Evolutionary conservation across 92 coral and sea anemone species (phyloP).

Genomic region (Actinernus sp.): DNA sequence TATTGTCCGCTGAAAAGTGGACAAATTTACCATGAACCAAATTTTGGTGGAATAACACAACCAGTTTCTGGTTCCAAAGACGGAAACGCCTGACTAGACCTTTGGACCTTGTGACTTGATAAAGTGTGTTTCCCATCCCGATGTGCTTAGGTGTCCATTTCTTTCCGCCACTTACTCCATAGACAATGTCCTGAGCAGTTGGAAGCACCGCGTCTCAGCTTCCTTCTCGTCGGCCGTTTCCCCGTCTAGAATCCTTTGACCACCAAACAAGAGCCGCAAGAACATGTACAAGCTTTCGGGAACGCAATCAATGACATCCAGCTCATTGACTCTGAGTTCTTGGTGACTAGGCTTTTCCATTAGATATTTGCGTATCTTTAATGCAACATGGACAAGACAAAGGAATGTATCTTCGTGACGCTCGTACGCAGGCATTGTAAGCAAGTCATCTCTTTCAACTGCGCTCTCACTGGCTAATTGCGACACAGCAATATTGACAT

Average conservation of each 20-base stretch:
- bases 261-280: conserved; percentile 48
- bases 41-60: conserved; percentile 47
- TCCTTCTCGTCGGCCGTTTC: conserved; percentile 22
- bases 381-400: conserved; percentile 55
- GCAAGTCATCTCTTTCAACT: conserved; percentile 7
- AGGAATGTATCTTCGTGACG: conserved; percentile 38
- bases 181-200: conserved; percentile 45
- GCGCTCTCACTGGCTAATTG: conserved; percentile 12
- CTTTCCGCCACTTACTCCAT: conserved; percentile 47
- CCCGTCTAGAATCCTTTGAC: conserved; percentile 18
- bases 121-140: conserved; percentile 62
- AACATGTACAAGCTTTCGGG: conserved; percentile 64
- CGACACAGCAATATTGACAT: conserved; percentile 12
- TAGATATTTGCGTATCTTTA: conserved; percentile 43
- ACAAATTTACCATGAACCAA: conserved; percentile 8
- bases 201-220: conserved; percentile 48
- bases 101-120: conserved; percentile 62
- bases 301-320: conserved; percentile 34
- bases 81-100: conserved; percentile 54
- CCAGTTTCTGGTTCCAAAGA: conserved; percentile 29
- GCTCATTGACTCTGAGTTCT: conserved; percentile 23
- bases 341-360: conserved; percentile 25
- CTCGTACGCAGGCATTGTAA: conserved; percentile 21
- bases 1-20: conserved; percentile 69
- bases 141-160: conserved; percentile 73